These are phyloP conservation scores for Hyles vespertilio DNA, from an alignment of 1,140 invertebrate genomes.

Conservation along the genomic window DNA sequence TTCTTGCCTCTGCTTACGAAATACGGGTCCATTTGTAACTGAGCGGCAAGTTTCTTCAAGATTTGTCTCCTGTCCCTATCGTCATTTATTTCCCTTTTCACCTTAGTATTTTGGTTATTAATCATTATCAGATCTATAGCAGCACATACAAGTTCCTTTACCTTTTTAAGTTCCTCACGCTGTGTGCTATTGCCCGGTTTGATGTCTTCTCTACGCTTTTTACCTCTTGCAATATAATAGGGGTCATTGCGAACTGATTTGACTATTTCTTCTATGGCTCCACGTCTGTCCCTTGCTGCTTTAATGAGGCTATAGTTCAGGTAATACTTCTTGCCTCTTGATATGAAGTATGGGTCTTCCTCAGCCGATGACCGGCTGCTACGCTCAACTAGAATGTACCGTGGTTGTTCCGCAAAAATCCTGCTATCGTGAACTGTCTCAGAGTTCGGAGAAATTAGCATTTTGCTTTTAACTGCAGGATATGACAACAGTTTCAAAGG, in stretches of 20 bases:
- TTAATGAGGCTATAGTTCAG: conserved; percentile 30
- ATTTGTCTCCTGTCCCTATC: conserved; percentile 59
- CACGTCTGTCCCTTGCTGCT: conserved; percentile 47
- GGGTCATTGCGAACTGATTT: conserved; percentile 65
- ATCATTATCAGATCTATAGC: conserved; percentile 41
- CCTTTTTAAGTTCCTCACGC: conserved; percentile 37
- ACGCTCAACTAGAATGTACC: conserved; percentile 63
- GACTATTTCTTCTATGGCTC: conserved; percentile 58
- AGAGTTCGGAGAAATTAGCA: conserved; percentile 20
- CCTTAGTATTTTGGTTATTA: conserved; percentile 34
- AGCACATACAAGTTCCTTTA: conserved; percentile 55
- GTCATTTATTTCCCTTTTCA: conserved; percentile 47
- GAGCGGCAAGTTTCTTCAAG: conserved; percentile 58
- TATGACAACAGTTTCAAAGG: conserved; percentile 38
- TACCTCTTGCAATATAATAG: conserved; percentile 65
- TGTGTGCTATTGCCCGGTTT: conserved; percentile 33
- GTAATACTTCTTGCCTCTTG: conserved; percentile 59
- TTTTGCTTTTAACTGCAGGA: conserved; percentile 19
- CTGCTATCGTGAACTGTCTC: conserved; percentile 50
- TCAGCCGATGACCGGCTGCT: conserved; percentile 56
- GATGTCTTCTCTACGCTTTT: conserved; percentile 36
- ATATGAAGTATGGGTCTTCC: conserved; percentile 62
- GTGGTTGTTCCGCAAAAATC: conserved; percentile 64
- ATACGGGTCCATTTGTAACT: conserved; percentile 64
- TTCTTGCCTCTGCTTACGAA: conserved; percentile 68